Conservation (phyloP, 2,113 vertebrate genomes). For the Neopipo cinnamomea region DNA sequence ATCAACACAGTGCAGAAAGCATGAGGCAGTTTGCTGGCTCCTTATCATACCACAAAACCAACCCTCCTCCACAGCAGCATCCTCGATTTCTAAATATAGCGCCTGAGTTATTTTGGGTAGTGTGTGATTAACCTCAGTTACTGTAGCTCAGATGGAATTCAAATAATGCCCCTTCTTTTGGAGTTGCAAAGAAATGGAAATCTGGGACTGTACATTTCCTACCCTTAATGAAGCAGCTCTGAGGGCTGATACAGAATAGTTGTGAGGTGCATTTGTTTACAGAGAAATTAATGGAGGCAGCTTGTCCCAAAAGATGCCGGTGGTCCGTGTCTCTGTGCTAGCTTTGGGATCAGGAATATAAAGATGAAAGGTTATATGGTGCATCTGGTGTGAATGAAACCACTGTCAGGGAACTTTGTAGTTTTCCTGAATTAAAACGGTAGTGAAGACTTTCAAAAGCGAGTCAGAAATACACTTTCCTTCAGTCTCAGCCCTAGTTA, state of each 20-base stretch:
- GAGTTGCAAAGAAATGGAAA: background rate
- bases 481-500: background rate
- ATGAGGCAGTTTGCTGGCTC: background rate
- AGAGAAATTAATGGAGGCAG: background rate
- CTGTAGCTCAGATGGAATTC: constrained; percentile 10
- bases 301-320: background rate
- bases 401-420: background rate
- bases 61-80: background rate
- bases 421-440: background rate
- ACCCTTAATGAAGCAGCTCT: background rate
- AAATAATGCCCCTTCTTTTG: background rate
- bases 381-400: background rate
- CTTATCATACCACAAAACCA: background rate
- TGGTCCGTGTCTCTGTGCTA: background rate
- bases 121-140: constrained; percentile 58
- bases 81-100: constrained; percentile 39
- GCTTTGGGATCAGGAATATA: background rate
- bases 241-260: background rate
- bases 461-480: background rate
- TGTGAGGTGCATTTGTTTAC: background rate
- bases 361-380: background rate
- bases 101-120: constrained; percentile 34
- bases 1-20: background rate
- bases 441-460: background rate
- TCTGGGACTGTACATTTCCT: background rate